These are phyloP conservation scores for Solen grandis DNA, from an alignment of 1,140 invertebrate species.

Conservation along the genomic window DNA sequence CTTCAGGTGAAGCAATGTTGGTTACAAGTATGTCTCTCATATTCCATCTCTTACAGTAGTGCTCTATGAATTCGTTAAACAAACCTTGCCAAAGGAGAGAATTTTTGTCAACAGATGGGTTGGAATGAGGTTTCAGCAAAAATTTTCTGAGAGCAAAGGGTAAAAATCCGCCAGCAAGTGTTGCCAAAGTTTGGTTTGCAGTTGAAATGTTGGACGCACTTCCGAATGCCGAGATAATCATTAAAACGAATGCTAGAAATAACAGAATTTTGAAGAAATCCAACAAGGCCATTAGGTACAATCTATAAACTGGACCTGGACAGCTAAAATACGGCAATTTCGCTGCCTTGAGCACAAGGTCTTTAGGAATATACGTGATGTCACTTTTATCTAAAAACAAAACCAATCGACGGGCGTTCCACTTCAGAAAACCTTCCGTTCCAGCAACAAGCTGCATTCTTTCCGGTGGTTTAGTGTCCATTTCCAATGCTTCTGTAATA, in stretches of 20 bases:
- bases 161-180: conserved; percentile 20
- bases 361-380: conserved; percentile 33
- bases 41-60: conserved; percentile 1
- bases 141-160: conserved; percentile 17
- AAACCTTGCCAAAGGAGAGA: conserved; percentile 27
- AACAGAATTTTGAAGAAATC: conserved; percentile 23
- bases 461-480: too few species aligned
- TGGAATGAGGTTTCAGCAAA: neutral
- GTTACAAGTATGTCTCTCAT: too few species aligned
- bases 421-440: conserved; percentile 29
- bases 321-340: conserved; percentile 10
- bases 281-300: conserved; percentile 27
- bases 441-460: conserved; percentile 10
- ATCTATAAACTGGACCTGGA: conserved; percentile 1
- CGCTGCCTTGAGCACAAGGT: conserved; percentile 13
- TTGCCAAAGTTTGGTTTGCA: conserved; percentile 4
- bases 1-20: too few species aligned
- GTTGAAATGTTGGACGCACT: conserved; percentile 21
- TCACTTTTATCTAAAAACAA: conserved; percentile 29
- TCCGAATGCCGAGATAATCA: conserved; percentile 38
- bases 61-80: conserved; percentile 11
- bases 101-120: conserved; percentile 11
- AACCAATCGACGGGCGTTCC: neutral
- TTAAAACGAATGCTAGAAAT: conserved; percentile 27
- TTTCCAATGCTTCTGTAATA: too few species aligned